Base-by-base conservation (phyloP, 2,113 vertebrate species). In the Heterochromis multidens region DNA sequence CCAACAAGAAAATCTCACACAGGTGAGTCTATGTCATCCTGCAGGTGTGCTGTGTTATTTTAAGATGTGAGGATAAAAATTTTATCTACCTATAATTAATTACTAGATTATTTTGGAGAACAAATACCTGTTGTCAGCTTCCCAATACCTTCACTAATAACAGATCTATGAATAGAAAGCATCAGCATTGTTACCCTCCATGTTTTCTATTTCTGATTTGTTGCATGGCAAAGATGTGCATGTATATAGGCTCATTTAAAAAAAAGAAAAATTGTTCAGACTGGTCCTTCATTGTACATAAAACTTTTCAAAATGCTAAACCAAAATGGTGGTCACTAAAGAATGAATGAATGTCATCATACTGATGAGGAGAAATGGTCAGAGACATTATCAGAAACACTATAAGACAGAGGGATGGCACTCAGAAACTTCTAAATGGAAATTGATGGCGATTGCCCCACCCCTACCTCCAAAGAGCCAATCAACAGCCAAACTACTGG, bases 41-140 rank as follows among this genome's bases (percentile, higher is more conserved):
- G 82, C 85, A 89, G 90, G 83, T 89, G 84, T 19, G 72, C 46
- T 54, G 2, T 83, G 61, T 58, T 63, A 35, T 67, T 67, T 25
- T 67, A 67, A 67, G n/a, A 43, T 43, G 7, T 67, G n/a, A 43
- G n/a, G 63, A 67, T 67, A 67, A 67, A 67, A 14, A 67, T 43
- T 67, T 27, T 10, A 43, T 31, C 37, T 13, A 17, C 4, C 9
- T 43, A 43, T 67, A 43, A 17, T 67, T 43, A 43, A 67, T 67
- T 43, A 67, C 63, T 43, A 2, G n/a, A 43, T 43, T 25, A 43
- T 67, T 67, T 14, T 27, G 63, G n/a, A 40, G 19, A 63, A 63
- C 31, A 63, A 63, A 63, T n/a, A n/a, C 61, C 19, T 35, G 60
- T 17, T 35, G n/a, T 25, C 63, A 40, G 35, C 11, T 35, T 65